Evolutionary conservation across 1,140 invertebrate species (phyloP).

Genomic region (Tenebrio molitor): DNA sequence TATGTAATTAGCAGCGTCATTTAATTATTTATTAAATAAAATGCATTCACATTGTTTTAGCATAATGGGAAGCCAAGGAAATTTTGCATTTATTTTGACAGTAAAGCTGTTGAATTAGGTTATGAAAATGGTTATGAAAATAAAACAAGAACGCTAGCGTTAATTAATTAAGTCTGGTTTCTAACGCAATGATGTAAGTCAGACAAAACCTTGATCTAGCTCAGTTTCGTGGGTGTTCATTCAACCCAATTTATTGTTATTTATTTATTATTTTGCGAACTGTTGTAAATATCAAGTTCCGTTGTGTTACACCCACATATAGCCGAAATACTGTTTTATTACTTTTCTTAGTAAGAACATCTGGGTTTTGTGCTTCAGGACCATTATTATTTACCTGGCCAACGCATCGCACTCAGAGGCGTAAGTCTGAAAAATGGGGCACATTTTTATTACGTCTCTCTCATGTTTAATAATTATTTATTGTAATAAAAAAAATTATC

Average conservation of each 20-base stretch:
- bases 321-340: constrained; percentile 31
- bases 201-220: too few species aligned
- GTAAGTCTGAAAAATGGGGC: not conserved
- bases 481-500: constrained; percentile 10
- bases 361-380: constrained; percentile 13
- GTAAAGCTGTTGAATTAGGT: too few species aligned
- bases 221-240: constrained; percentile 16
- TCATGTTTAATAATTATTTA: constrained; percentile 18
- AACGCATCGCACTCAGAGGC: not conserved
- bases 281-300: constrained; percentile 36
- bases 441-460: not conserved
- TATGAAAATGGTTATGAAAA: too few species aligned
- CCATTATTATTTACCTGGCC: constrained; percentile 18
- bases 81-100: too few species aligned
- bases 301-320: constrained; percentile 32
- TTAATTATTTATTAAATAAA: too few species aligned
- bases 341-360: constrained; percentile 29
- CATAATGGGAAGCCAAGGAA: too few species aligned
- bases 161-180: too few species aligned
- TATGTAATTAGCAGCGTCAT: too few species aligned
- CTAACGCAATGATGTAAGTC: too few species aligned
- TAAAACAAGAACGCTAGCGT: too few species aligned
- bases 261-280: constrained; percentile 32
- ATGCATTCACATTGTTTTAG: too few species aligned
- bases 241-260: constrained; percentile 39